Conservation (phyloP, 2,113 vertebrate genomes). For the Myotis davidii region DNA sequence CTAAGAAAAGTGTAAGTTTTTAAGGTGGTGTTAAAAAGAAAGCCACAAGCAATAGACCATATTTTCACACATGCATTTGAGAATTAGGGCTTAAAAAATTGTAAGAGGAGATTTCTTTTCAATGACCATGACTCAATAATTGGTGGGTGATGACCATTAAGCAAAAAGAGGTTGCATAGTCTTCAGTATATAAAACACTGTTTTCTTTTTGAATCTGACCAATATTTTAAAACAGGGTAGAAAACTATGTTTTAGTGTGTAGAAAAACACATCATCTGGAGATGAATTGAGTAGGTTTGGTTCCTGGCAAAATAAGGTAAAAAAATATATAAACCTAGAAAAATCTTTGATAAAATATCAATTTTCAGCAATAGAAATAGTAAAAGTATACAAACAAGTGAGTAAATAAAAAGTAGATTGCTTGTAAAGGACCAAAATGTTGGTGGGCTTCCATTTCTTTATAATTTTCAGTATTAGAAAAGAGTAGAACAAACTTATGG, state of each 20-base stretch:
- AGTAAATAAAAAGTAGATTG: not conserved
- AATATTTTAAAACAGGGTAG: not conserved
- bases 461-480: not conserved
- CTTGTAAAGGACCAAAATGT: slow-evolving; percentile 6
- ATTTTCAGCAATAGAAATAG: not conserved
- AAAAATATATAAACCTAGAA: not conserved
- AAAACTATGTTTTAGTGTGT: not conserved
- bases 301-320: not conserved
- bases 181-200: not conserved
- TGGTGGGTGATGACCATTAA: not conserved
- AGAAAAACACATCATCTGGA: not conserved
- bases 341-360: not conserved
- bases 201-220: not conserved
- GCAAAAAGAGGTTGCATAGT: not conserved
- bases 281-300: not conserved
- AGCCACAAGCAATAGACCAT: not conserved
- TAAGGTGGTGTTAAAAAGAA: not conserved
- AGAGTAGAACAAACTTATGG: not conserved
- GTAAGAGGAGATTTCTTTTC: not conserved
- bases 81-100: not conserved
- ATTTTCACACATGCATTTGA: not conserved
- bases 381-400: not conserved
- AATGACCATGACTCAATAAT: not conserved
- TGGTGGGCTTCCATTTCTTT: not conserved
- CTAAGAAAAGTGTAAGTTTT: not conserved